Percentiles rank a stretch among this genome's conserved stretches.
These are phyloP conservation scores for Spheniscus humboldti DNA, from an alignment of 2,797 vertebrate genomes.

Conservation along the genomic window DNA sequence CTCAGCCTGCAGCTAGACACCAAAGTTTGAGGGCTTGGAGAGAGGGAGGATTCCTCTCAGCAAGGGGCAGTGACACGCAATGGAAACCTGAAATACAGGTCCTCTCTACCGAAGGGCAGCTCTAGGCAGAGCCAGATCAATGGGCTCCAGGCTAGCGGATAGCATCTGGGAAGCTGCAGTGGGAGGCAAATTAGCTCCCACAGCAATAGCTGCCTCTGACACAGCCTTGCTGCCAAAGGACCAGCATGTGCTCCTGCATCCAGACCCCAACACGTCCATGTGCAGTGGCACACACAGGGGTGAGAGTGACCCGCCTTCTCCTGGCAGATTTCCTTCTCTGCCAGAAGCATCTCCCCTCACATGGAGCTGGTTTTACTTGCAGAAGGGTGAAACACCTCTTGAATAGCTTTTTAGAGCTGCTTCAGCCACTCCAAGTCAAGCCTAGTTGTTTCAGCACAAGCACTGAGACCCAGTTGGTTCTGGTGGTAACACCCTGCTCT, in stretches of 20 bases:
- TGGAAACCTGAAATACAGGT: neutral
- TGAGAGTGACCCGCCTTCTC: neutral
- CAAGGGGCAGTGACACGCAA: neutral
- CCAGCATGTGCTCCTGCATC: neutral
- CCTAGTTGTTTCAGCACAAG: neutral
- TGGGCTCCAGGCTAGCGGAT: neutral
- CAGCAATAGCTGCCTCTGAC: neutral
- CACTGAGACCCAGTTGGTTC: accelerated
- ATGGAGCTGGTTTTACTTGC: accelerated
- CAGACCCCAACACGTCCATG: accelerated
- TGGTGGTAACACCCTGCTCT: neutral
- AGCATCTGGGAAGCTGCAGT: neutral
- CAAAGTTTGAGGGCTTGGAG: neutral
- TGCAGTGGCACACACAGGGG: neutral
- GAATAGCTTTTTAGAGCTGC: neutral
- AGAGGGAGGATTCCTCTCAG: neutral
- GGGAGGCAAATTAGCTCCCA: neutral
- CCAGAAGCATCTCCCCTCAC: neutral
- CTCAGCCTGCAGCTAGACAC: neutral
- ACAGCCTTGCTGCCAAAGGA: neutral
- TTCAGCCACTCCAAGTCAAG: neutral
- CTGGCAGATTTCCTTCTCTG: neutral
- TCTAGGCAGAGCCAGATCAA: neutral
- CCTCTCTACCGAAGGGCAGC: neutral
- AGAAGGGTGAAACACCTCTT: neutral